Conservation (phyloP, 2,797 vertebrate species). For the Lepidocolaptes lacrymiger region DNA sequence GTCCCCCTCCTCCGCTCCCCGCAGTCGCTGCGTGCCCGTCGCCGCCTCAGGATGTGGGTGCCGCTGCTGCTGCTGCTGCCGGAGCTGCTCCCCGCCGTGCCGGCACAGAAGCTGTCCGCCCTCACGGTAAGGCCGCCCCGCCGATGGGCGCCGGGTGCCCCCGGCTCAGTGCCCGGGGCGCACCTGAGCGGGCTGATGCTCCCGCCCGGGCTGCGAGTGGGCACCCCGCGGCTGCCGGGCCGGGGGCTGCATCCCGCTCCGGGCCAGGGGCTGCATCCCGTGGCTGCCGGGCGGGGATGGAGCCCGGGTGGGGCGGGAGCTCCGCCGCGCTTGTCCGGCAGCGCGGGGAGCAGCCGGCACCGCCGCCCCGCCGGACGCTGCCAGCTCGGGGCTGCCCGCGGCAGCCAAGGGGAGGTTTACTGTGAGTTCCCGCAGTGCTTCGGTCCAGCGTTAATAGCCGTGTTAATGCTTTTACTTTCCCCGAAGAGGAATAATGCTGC, state of each 20-base stretch:
- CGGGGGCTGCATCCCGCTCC: neutral
- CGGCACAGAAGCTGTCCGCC: constrained; percentile 78
- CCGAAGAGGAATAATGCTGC: neutral
- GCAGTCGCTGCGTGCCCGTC: neutral
- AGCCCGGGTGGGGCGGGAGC: neutral
- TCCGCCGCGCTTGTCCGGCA: neutral
- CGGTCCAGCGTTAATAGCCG: neutral
- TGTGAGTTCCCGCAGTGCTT: neutral
- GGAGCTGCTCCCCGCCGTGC: constrained; percentile 62
- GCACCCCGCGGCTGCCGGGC: neutral
- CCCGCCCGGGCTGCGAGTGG: neutral
- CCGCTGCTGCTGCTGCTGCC: constrained; percentile 62
- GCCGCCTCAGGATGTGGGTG: constrained; percentile 44
- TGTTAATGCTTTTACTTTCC: neutral
- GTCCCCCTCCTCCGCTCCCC: neutral
- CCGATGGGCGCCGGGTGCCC: neutral
- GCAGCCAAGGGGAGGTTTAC: neutral
- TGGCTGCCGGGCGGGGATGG: neutral
- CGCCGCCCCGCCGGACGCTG: neutral
- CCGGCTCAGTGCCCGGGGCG: neutral
- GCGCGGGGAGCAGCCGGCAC: neutral
- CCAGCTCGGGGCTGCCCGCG: neutral
- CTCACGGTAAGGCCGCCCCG: constrained; percentile 72
- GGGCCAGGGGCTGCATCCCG: neutral
- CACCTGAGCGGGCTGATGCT: constrained; percentile 8